Evolutionary conservation across 2,888 invertebrate genomes (phyloP).

Genomic region (Clivina fossor): DNA sequence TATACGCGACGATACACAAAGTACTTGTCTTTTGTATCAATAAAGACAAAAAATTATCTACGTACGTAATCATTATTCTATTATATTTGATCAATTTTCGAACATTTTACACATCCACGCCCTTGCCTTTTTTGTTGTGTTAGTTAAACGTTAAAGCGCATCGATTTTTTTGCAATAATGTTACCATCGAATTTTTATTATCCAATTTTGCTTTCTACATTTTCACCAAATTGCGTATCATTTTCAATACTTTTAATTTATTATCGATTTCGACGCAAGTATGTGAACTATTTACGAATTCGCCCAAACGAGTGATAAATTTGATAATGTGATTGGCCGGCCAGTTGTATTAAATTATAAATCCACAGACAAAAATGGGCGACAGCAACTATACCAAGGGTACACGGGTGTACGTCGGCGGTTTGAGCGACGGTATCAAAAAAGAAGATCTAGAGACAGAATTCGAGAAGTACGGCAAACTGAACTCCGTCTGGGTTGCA

Average conservation of each 20-base stretch:
- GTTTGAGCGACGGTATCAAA: conserved; percentile 83
- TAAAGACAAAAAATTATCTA: conserved; percentile 5
- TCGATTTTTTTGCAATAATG: conserved; percentile 25
- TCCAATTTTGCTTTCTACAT: conserved; percentile 22
- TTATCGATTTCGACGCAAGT: conserved; percentile 33
- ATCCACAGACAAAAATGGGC: conserved; percentile 35
- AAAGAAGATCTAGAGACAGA: conserved; percentile 90
- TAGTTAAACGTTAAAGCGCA: too few relatives aligned
- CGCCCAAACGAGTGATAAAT: conserved; percentile 50
- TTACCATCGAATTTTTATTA: conserved; percentile 21
- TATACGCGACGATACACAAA: conserved; percentile 28
- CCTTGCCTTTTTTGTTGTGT: conserved; percentile 5
- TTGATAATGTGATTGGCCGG: conserved; percentile 22
- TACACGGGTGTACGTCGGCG: conserved; percentile 88
- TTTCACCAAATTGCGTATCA: conserved; percentile 17
- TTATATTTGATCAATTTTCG: too few relatives aligned
- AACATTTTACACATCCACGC: background rate
- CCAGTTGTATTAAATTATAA: conserved; percentile 31
- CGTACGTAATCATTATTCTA: too few relatives aligned
- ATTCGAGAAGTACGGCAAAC: conserved; percentile 89
- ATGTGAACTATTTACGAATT: conserved; percentile 46
- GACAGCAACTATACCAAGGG: conserved; percentile 52
- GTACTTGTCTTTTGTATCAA: conserved; percentile 20
- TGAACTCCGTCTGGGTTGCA: conserved; percentile 91
- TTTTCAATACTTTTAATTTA: conserved; percentile 15